A percentile compares a stretch with the other conserved stretches of the same genome.
These are phyloP conservation scores for Mastomys coucha DNA, from an alignment of 2,113 vertebrate species.

Conservation along the genomic window DNA sequence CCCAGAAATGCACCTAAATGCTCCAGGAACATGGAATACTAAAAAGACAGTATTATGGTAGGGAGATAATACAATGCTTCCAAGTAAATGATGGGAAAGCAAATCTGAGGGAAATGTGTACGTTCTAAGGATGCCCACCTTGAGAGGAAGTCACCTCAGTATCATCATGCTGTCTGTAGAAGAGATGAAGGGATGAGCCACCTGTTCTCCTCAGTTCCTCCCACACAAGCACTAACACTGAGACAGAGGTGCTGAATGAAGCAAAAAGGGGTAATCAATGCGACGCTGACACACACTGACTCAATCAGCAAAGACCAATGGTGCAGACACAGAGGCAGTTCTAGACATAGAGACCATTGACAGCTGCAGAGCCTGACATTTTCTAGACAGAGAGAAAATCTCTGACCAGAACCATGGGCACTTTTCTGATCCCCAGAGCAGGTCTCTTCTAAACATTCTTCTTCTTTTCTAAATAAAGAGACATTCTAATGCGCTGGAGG, in stretches of 20 bases:
- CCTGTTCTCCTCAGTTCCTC: neutral
- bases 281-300: neutral
- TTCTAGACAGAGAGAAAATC: neutral
- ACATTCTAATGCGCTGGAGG: conserved; percentile 45
- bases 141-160: neutral
- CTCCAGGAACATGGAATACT: neutral
- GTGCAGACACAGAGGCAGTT: neutral
- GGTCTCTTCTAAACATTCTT: neutral
- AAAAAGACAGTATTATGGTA: neutral
- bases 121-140: neutral
- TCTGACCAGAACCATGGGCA: neutral
- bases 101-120: neutral
- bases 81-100: neutral
- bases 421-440: neutral
- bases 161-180: neutral
- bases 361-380: neutral
- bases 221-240: neutral
- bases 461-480: conserved; percentile 49
- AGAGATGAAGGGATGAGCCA: neutral
- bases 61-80: neutral
- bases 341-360: neutral
- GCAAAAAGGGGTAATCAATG: neutral
- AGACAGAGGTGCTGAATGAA: neutral
- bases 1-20: neutral
- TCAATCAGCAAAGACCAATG: neutral